phyloP scores from a whole-genome alignment of 2,113 vertebrate species.

The Prunella fulvescens region DNA sequence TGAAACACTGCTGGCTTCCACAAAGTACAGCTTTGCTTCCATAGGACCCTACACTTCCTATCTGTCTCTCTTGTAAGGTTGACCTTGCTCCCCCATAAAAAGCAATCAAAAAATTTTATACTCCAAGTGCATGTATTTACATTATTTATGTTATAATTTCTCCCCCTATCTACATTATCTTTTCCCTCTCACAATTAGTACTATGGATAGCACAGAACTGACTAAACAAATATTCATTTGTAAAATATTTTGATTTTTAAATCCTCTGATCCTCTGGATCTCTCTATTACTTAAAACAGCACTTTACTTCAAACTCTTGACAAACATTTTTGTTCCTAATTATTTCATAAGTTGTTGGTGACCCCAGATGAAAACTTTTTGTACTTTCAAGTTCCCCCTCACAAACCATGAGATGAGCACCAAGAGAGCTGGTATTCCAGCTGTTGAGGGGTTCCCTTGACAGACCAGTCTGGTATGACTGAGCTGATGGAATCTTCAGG shows the following conservation, averaged over 20 bases:
- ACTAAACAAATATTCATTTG: background rate
- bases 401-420: accelerated
- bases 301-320: background rate
- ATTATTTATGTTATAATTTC: background rate
- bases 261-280: background rate
- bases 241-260: background rate
- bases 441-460: background rate
- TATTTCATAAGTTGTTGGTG: background rate
- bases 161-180: background rate
- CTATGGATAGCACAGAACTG: accelerated
- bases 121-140: background rate
- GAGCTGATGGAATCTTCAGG: background rate
- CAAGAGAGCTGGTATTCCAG: background rate
- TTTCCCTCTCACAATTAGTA: background rate
- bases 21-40: background rate
- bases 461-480: background rate
- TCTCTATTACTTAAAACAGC: background rate
- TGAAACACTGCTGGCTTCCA: background rate
- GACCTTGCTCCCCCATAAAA: background rate
- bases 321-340: background rate
- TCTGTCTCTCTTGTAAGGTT: background rate
- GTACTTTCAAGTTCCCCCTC: background rate
- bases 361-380: background rate
- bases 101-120: background rate
- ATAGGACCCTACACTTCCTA: background rate